phyloP scores from a whole-genome alignment of 2,888 invertebrate genomes.

The Eilema depressum region DNA sequence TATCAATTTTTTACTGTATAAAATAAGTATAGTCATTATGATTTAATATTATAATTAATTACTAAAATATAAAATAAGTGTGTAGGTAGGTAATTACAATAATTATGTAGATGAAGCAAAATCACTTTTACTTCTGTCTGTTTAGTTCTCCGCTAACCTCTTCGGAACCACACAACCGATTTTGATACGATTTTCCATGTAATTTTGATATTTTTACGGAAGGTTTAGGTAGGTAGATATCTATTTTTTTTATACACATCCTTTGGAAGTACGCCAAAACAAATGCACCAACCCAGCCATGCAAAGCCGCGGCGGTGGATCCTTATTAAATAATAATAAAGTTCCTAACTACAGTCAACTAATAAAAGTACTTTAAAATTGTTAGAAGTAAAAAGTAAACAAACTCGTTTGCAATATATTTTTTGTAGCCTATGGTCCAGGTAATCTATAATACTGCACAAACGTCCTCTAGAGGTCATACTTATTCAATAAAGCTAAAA shows the following conservation, averaged over 20 bases:
- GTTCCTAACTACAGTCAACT: background rate
- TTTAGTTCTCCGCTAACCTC: background rate
- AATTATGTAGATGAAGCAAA: background rate
- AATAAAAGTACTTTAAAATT: background rate
- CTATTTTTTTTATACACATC: background rate
- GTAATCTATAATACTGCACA: constrained; percentile 30
- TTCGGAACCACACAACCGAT: background rate
- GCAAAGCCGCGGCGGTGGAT: too few relatives aligned
- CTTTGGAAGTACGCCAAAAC: background rate
- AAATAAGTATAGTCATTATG: background rate
- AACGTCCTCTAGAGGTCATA: constrained; percentile 43
- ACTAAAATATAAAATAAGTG: background rate
- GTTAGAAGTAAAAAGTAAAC: background rate
- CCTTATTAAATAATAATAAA: too few relatives aligned
- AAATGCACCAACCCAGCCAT: background rate
- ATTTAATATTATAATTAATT: background rate
- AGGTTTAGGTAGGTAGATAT: too few relatives aligned
- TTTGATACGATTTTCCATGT: background rate
- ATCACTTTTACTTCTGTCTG: background rate
- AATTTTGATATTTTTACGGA: background rate
- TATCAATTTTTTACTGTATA: background rate
- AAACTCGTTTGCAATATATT: background rate
- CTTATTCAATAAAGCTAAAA: constrained; percentile 42
- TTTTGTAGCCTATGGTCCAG: background rate
- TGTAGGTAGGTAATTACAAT: background rate